A percentile compares a stretch with the other conserved stretches of the same genome.
Evolutionary conservation across 30 jellyfish, hydroid and myxozoan genomes (phyloP).

Genomic region (Hydractinia echinata): DNA sequence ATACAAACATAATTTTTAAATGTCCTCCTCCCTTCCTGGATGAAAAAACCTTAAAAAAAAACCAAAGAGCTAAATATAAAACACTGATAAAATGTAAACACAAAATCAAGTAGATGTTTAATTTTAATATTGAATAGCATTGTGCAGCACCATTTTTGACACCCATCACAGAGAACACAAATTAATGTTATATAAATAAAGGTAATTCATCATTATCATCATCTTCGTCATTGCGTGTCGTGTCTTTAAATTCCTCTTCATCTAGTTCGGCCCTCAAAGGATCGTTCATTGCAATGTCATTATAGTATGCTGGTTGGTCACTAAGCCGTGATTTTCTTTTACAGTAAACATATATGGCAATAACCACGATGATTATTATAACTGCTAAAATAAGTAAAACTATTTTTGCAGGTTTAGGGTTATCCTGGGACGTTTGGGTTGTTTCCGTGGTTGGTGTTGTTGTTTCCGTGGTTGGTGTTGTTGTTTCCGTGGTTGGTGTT

Average conservation of each 20-base stretch:
- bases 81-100: too few relatives aligned
- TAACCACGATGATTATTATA: background rate
- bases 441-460: background rate
- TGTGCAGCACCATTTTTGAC: too few relatives aligned
- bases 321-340: slow-evolving; percentile 16
- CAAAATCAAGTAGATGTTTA: too few relatives aligned
- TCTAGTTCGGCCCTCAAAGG: slow-evolving; percentile 5
- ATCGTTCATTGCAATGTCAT: slow-evolving; percentile 23
- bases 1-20: too few relatives aligned
- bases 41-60: too few relatives aligned
- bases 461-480: background rate
- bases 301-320: slow-evolving; percentile 16
- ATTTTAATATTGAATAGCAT: too few relatives aligned
- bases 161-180: background rate
- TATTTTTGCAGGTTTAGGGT: slow-evolving; percentile 17
- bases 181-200: background rate
- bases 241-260: slow-evolving; percentile 9
- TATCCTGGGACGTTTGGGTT: background rate
- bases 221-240: background rate
- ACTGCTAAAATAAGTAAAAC: slow-evolving; percentile 11
- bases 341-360: background rate
- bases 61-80: too few relatives aligned
- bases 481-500: background rate
- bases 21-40: too few relatives aligned
- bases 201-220: slow-evolving; percentile 23